phyloP scores from a whole-genome alignment of 2,888 invertebrate genomes.

The Stenoptilia bipunctidactyla region DNA sequence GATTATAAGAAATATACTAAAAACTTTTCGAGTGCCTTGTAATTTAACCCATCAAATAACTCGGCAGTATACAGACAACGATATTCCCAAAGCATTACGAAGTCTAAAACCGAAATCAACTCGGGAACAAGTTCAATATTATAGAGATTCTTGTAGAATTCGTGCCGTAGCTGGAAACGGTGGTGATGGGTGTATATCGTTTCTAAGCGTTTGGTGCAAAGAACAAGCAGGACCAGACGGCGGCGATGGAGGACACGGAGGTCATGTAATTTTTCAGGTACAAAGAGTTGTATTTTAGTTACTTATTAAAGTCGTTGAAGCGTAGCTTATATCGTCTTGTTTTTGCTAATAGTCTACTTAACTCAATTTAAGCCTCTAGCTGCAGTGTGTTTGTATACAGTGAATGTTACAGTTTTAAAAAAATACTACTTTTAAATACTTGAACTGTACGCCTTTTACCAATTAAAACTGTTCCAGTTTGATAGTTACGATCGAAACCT shows the following conservation, averaged over 20 bases:
- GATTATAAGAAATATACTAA: slow-evolving; percentile 9
- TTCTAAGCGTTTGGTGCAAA: slow-evolving; percentile 84
- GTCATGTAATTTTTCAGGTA: slow-evolving; percentile 87
- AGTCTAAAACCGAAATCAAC: slow-evolving; percentile 53
- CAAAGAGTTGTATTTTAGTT: too few species aligned
- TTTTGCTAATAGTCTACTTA: too few species aligned
- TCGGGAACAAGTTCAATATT: slow-evolving; percentile 62
- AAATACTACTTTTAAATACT: too few species aligned
- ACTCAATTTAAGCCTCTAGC: too few species aligned
- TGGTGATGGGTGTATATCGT: slow-evolving; percentile 93
- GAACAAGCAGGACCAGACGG: slow-evolving; percentile 95
- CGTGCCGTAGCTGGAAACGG: slow-evolving; percentile 87
- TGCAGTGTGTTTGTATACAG: too few species aligned
- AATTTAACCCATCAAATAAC: not conserved
- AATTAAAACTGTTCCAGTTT: too few species aligned
- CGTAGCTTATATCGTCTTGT: too few species aligned
- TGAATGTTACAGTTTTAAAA: too few species aligned
- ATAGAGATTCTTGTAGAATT: slow-evolving; percentile 79
- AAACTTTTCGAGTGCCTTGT: slow-evolving; percentile 6
- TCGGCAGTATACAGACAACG: slow-evolving; percentile 30
- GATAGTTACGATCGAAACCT: too few species aligned
- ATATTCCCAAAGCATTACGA: slow-evolving; percentile 41
- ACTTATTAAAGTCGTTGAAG: too few species aligned
- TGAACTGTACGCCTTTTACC: too few species aligned
- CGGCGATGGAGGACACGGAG: slow-evolving; percentile 97